Percentiles rank a stretch among this genome's conserved stretches.
Conservation (phyloP, 1,140 invertebrate genomes). For the Oscheius sp. region DNA sequence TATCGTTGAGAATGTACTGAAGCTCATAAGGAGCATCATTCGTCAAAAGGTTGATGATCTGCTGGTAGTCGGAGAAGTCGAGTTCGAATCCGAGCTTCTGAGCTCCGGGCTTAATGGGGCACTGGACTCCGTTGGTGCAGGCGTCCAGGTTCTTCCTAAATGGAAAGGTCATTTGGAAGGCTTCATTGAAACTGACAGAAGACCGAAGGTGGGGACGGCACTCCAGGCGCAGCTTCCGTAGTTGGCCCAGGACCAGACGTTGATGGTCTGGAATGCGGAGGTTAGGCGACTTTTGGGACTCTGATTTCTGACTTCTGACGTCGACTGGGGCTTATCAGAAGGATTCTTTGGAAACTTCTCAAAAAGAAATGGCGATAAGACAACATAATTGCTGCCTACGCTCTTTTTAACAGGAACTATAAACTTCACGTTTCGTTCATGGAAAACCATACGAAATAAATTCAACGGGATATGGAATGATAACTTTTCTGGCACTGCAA, state of each 20-base stretch:
- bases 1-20: conserved; percentile 18
- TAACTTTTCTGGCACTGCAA: too few species aligned
- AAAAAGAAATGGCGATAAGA: neutral
- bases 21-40: conserved; percentile 19
- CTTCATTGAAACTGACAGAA: too few species aligned
- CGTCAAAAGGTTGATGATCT: conserved; percentile 18
- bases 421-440: too few species aligned
- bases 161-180: too few species aligned
- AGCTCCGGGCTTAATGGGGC: conserved; percentile 15
- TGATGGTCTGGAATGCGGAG: conserved; percentile 10
- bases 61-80: conserved; percentile 8
- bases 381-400: too few species aligned
- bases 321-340: neutral
- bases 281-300: neutral
- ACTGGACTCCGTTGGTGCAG: conserved; percentile 17
- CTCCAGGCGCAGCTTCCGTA: neutral
- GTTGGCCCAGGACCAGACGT: neutral
- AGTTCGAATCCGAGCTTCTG: conserved; percentile 8
- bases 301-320: neutral
- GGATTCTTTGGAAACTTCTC: neutral
- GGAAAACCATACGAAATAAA: too few species aligned
- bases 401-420: too few species aligned
- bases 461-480: too few species aligned
- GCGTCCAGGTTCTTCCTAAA: conserved; percentile 20
- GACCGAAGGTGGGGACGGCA: conserved; percentile 25